Conservation (phyloP, 2,797 vertebrate species). For the Chrosomus eos region DNA sequence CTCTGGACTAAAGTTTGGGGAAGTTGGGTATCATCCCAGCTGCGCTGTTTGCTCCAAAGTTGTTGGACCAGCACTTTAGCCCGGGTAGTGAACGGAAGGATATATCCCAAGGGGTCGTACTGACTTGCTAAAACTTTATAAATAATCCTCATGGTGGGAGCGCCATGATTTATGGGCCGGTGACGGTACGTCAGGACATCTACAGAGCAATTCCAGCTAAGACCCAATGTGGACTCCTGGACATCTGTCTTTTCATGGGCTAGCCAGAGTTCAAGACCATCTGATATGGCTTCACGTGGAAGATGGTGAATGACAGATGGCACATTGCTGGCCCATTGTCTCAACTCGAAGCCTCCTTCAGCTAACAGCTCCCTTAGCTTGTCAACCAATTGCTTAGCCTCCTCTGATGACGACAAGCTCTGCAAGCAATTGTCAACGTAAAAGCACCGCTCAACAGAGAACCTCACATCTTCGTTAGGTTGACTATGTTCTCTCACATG, state of each 20-base stretch:
- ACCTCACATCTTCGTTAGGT: no score
- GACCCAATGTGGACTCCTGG: slow-evolving; percentile 2
- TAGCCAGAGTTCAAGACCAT: slow-evolving; percentile 17
- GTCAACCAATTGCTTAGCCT: not conserved
- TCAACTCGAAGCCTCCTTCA: slow-evolving; percentile 18
- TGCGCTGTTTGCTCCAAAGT: slow-evolving; percentile 9
- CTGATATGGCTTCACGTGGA: not conserved
- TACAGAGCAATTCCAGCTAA: slow-evolving; percentile 17
- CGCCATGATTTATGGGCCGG: not conserved
- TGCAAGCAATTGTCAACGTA: slow-evolving; percentile 45
- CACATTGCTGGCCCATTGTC: slow-evolving; percentile 19
- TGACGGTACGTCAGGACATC: not conserved
- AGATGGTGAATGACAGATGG: slow-evolving; percentile 11
- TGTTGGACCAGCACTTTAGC: slow-evolving; percentile 21
- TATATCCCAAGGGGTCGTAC: slow-evolving; percentile 15
- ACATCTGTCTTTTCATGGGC: not conserved
- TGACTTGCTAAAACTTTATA: no score
- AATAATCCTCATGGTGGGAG: not conserved
- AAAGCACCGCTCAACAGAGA: no score
- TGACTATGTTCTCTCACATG: no score
- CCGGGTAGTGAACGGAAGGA: not conserved
- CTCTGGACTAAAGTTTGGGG: not conserved
- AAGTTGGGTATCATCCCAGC: slow-evolving; percentile 18
- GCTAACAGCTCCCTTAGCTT: slow-evolving; percentile 4
- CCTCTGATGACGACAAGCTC: not conserved